Conservation (phyloP, 1,140 invertebrate genomes). For the Meloidogyne exigua region DNA sequence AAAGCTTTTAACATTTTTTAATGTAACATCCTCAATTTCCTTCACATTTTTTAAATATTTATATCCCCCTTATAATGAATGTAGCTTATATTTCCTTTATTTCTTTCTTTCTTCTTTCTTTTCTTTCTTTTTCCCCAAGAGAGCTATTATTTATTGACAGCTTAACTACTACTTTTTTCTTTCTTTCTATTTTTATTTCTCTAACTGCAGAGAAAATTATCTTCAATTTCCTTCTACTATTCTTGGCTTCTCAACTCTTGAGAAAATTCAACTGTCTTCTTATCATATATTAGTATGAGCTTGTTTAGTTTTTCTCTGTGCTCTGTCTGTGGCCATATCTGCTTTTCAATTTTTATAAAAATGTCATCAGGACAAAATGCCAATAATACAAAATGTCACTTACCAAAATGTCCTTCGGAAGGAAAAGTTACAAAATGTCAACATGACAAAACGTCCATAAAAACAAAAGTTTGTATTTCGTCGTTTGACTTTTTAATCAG, state of each 20-base stretch:
- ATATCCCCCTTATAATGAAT: neutral
- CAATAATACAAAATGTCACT: neutral
- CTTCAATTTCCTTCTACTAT: neutral
- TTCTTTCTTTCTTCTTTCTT: neutral
- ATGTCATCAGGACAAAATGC: neutral
- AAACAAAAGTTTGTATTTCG: neutral
- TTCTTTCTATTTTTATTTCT: neutral
- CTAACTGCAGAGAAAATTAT: neutral
- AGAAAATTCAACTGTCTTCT: neutral
- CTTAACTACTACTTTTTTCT: too few species aligned
- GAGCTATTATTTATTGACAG: conserved; percentile 2
- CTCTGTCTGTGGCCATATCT: neutral
- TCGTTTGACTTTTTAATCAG: neutral
- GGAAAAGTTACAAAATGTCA: too few species aligned
- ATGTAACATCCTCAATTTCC: too few species aligned
- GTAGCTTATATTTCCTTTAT: neutral
- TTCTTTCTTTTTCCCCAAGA: neutral
- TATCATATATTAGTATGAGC: neutral
- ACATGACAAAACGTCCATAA: neutral
- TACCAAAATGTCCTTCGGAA: too few species aligned
- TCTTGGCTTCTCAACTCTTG: neutral
- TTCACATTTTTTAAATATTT: too few species aligned
- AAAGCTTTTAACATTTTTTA: too few species aligned
- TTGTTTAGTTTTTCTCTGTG: neutral
- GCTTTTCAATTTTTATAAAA: neutral